A percentile compares a stretch with the other conserved stretches of the same genome.
Evolutionary conservation across 2,888 invertebrate genomes (phyloP).

Genomic region (Cephus pygmeus): DNA sequence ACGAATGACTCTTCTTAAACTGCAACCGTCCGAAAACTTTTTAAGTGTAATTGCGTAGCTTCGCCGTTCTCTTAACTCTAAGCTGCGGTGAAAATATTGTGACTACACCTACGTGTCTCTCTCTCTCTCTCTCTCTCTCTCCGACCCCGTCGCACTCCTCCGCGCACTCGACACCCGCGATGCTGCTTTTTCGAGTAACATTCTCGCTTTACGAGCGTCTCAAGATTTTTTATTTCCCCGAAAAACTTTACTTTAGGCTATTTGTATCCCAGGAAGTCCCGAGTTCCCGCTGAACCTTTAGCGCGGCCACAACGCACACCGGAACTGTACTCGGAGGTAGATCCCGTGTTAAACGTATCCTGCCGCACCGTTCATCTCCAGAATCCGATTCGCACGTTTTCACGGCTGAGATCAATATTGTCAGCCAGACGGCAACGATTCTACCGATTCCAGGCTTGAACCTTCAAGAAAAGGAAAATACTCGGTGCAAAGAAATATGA

Average conservation of each 20-base stretch:
- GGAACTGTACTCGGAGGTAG: too few relatives aligned
- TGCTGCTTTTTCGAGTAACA: too few relatives aligned
- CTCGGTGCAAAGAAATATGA: too few relatives aligned
- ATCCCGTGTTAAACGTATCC: too few relatives aligned
- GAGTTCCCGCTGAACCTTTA: neutral
- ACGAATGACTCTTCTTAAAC: constrained; percentile 53
- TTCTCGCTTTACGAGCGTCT: neutral
- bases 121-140: too few relatives aligned
- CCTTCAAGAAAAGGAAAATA: too few relatives aligned
- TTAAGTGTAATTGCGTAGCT: constrained; percentile 45
- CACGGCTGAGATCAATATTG: too few relatives aligned
- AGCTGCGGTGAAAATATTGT: constrained; percentile 29
- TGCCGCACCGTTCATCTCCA: too few relatives aligned
- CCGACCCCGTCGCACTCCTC: neutral
- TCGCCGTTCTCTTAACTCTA: constrained; percentile 18
- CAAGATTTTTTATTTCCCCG: neutral
- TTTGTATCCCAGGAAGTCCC: neutral
- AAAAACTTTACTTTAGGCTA: neutral
- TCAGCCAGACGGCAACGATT: too few relatives aligned
- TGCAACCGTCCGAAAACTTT: constrained; percentile 39
- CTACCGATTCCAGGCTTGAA: too few relatives aligned
- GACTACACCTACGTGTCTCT: constrained; percentile 23
- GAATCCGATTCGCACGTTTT: too few relatives aligned
- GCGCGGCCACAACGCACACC: neutral
- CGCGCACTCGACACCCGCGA: neutral